Conservation (phyloP, 1,140 invertebrate species). For the Nebria ingens region DNA sequence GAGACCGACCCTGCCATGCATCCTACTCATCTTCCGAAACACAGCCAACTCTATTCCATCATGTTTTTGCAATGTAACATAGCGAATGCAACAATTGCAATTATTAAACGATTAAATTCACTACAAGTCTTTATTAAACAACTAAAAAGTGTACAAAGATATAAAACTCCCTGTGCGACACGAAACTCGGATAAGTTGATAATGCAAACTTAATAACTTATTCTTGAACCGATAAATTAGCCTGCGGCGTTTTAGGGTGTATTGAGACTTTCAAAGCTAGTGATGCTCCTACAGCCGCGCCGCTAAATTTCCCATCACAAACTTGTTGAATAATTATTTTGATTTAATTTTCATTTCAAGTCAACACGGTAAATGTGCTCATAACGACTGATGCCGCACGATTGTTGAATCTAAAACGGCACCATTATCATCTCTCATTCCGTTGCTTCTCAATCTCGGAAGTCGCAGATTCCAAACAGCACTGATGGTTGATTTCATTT, state of each 20-base stretch:
- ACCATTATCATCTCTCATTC: neutral
- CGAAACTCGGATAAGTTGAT: slow-evolving; percentile 26
- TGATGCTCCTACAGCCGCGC: neutral
- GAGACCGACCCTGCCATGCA: neutral
- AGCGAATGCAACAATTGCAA: slow-evolving; percentile 22
- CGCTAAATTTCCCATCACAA: neutral
- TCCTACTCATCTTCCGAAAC: neutral
- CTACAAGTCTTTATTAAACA: too few relatives aligned
- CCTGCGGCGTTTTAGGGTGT: slow-evolving; percentile 6
- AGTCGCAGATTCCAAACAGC: neutral
- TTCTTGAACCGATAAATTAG: slow-evolving; percentile 21
- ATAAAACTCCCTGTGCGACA: too few relatives aligned
- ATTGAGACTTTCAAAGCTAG: neutral
- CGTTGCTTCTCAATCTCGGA: neutral
- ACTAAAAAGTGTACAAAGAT: too few relatives aligned
- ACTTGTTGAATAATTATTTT: slow-evolving; percentile 10
- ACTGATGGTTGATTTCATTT: neutral
- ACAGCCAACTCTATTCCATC: neutral
- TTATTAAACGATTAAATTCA: too few relatives aligned
- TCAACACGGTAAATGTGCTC: slow-evolving; percentile 2
- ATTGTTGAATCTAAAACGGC: neutral
- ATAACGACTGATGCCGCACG: neutral
- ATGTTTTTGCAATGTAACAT: slow-evolving; percentile 3
- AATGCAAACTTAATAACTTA: slow-evolving; percentile 27
- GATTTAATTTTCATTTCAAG: slow-evolving; percentile 5